Evolutionary conservation across 2,888 invertebrate genomes (phyloP).

Genomic region (Iselma pallidipennis): DNA sequence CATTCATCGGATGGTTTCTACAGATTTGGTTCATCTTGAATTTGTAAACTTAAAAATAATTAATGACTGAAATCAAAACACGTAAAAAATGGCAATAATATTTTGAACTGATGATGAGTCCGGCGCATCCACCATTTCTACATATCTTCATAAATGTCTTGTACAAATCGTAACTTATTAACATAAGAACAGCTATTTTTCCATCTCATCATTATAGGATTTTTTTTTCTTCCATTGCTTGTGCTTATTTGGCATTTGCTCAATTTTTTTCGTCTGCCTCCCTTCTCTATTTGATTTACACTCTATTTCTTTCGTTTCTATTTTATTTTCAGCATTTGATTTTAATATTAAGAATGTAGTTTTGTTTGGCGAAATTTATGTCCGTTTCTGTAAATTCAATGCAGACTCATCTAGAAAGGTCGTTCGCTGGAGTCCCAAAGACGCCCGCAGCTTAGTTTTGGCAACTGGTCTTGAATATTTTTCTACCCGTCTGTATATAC

Average conservation of each 20-base stretch:
- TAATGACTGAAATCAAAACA: too few species aligned
- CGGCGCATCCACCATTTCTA: background rate
- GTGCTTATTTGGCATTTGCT: background rate
- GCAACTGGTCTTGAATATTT: slow-evolving; percentile 23
- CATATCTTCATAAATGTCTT: background rate
- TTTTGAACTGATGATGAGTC: background rate
- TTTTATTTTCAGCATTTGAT: background rate
- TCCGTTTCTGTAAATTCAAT: background rate
- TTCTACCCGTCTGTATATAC: slow-evolving; percentile 1
- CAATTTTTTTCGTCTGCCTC: background rate
- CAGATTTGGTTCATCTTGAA: too few species aligned
- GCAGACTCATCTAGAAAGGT: slow-evolving; percentile 1
- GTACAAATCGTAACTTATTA: background rate
- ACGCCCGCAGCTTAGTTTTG: slow-evolving; percentile 14
- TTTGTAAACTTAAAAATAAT: too few species aligned
- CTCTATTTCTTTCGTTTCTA: background rate
- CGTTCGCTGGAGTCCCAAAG: slow-evolving; percentile 5
- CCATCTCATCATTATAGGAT: background rate
- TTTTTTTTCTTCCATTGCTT: background rate
- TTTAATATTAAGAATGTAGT: background rate
- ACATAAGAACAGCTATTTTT: background rate
- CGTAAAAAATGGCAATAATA: background rate
- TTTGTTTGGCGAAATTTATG: background rate
- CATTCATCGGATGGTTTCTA: too few species aligned
- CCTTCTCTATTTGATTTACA: background rate